Evolutionary conservation across 2,888 invertebrate species (phyloP).

Genomic region (Drosophila atroscutellata): DNA sequence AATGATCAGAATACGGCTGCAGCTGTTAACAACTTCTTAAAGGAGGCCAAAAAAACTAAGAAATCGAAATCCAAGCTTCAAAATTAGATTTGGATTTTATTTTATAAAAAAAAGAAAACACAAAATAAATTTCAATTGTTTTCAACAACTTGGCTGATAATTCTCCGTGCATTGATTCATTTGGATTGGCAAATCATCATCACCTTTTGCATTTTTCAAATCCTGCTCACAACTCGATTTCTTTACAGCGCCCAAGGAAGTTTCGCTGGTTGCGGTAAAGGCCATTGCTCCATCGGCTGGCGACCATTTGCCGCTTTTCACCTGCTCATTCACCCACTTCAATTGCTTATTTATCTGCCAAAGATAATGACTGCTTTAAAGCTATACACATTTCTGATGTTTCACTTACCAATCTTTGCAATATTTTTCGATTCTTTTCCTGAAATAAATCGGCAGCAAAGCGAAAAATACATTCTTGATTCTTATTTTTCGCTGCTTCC

Average conservation of each 20-base stretch:
- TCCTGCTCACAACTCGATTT: slow-evolving; percentile 16
- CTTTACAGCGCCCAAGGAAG: background rate
- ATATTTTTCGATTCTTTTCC: slow-evolving; percentile 8
- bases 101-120: background rate
- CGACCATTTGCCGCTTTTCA: slow-evolving; percentile 34
- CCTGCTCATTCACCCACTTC: slow-evolving; percentile 53
- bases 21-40: slow-evolving; percentile 29
- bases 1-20: slow-evolving; percentile 30
- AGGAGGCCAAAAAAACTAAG: slow-evolving; percentile 29
- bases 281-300: slow-evolving; percentile 31
- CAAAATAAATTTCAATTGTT: slow-evolving; percentile 4
- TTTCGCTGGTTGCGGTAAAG: slow-evolving; percentile 32
- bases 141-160: slow-evolving; percentile 49
- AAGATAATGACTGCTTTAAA: background rate
- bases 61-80: slow-evolving; percentile 32
- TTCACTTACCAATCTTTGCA: slow-evolving; percentile 29
- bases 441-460: slow-evolving; percentile 48
- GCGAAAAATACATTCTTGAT: slow-evolving; percentile 34
- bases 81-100: slow-evolving; percentile 15
- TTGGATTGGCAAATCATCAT: background rate
- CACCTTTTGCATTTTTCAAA: background rate
- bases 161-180: slow-evolving; percentile 41
- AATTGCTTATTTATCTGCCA: slow-evolving; percentile 59
- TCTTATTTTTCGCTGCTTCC: slow-evolving; percentile 30
- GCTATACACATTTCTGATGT: no score